phyloP scores from a whole-genome alignment of 2,888 invertebrate species.

The Eledone cirrhosa region DNA sequence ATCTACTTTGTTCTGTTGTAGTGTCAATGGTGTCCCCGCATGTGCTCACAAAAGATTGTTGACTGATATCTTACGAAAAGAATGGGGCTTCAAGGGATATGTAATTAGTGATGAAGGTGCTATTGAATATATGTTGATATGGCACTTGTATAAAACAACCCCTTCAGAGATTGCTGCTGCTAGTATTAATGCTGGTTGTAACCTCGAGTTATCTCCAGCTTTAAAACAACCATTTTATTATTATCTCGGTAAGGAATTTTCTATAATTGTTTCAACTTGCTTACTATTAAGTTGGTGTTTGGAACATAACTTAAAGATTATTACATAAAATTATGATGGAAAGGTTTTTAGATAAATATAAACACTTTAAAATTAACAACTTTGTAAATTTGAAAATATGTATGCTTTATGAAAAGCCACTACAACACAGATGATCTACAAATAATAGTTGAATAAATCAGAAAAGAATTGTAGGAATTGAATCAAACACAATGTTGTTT shows the following conservation, averaged over 20 bases:
- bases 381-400: too few species aligned
- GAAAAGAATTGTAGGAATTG: too few species aligned
- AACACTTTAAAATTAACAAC: too few species aligned
- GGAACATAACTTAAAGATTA: too few species aligned
- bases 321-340: too few species aligned
- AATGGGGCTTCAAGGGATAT: slow-evolving; percentile 61
- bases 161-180: slow-evolving; percentile 51
- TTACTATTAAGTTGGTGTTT: too few species aligned
- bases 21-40: slow-evolving; percentile 62
- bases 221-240: slow-evolving; percentile 19
- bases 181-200: slow-evolving; percentile 51
- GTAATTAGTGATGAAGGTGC: slow-evolving; percentile 62
- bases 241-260: not conserved
- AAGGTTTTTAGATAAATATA: too few species aligned
- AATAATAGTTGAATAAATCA: too few species aligned
- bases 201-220: slow-evolving; percentile 47
- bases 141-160: slow-evolving; percentile 51
- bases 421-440: too few species aligned
- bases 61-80: slow-evolving; percentile 55
- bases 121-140: slow-evolving; percentile 50
- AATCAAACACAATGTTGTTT: too few species aligned
- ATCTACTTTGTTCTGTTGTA: slow-evolving; percentile 35
- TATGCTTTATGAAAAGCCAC: too few species aligned
- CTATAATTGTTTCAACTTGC: too few species aligned
- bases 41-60: slow-evolving; percentile 58